phyloP scores from a whole-genome alignment of 2,113 vertebrate species.

The Cottus gobio region DNA sequence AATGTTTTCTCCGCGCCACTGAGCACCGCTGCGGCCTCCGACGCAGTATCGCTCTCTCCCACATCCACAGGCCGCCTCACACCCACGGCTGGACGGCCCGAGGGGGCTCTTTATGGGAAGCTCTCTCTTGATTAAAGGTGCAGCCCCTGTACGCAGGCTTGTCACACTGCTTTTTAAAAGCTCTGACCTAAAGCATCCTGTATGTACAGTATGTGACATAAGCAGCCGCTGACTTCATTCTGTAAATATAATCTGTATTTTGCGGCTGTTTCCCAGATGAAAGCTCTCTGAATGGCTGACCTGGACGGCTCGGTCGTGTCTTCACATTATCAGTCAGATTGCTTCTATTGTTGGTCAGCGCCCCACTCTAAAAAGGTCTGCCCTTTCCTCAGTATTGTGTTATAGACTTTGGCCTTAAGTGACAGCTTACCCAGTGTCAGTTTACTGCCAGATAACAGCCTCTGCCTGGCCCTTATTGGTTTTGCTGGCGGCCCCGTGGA shows the following conservation, averaged over 20 bases:
- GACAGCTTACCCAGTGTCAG: slow-evolving; percentile 78
- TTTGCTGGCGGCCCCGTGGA: slow-evolving; percentile 75
- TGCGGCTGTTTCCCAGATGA: slow-evolving; percentile 22
- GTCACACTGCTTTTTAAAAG: background rate
- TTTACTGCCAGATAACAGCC: slow-evolving; percentile 79
- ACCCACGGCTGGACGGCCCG: background rate
- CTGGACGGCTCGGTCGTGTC: slow-evolving; percentile 57
- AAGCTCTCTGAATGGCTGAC: slow-evolving; percentile 46
- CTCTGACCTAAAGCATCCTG: background rate
- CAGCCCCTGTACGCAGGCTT: background rate
- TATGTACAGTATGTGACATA: background rate
- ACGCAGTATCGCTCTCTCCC: background rate
- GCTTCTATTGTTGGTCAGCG: slow-evolving; percentile 65
- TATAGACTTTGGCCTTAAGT: slow-evolving; percentile 74
- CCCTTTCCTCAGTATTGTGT: slow-evolving; percentile 72
- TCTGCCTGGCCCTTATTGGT: slow-evolving; percentile 74
- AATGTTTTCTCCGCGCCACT: background rate
- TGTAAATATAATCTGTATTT: background rate
- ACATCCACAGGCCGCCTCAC: background rate
- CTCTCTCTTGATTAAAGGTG: background rate
- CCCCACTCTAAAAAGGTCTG: slow-evolving; percentile 55
- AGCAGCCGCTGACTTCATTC: too few relatives aligned
- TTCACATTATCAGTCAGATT: slow-evolving; percentile 66
- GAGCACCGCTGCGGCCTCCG: background rate
- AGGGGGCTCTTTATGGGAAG: background rate